Evolutionary conservation across 2,113 vertebrate genomes (phyloP), one percentile per base, ranked within the genome.

Genomic region (Pavo muticus): DNA sequence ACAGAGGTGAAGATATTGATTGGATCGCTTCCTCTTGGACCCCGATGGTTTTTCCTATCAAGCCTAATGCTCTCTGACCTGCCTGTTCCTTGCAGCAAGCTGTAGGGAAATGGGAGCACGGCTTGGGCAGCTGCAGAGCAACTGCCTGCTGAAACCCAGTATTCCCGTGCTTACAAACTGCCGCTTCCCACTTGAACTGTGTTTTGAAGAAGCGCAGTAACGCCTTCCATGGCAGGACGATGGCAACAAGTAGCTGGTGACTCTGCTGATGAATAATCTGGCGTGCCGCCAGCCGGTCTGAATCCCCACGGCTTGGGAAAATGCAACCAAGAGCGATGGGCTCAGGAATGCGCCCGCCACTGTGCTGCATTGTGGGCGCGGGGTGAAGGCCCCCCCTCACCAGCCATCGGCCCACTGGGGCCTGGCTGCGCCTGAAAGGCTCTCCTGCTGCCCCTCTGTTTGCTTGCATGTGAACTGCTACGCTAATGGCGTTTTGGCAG

Each of bases 321-420:
- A 48, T n/a, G 67, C 32, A 87, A 2, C 60, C 52, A 14, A 32
- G 67, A 78, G 57, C 8, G 84, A 67, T 67, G 63, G 63, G 68
- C 42, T 90, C 8, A 93, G 54, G 77, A 85, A 93, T 80, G 87
- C 40, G 74, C 63, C 87, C 45, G 45, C 25, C 60, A 37, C 61
- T 37, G 29, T 48, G 64, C 68, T 75, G 32, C 56, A 1, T 32
- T 83, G 60, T n/a, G 29, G 50, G 4, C 0, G 18, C 14, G 7
- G 67, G 73, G 23, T 44, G 65, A n/a, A 74, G 61, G 59, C 20
- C 20, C 6, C 4, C 6, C 16, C 7, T 47, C 0, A 0, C 45
- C 45, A 19, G 45, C 12, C 45, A 18, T 63, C 20, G 50, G 56
- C 54, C 44, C 40, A 9, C 57, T 76, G 77, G 61, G 76, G 24